Evolutionary conservation across 2,797 vertebrate species (phyloP).

Genomic region (Anguilla marmorata): DNA sequence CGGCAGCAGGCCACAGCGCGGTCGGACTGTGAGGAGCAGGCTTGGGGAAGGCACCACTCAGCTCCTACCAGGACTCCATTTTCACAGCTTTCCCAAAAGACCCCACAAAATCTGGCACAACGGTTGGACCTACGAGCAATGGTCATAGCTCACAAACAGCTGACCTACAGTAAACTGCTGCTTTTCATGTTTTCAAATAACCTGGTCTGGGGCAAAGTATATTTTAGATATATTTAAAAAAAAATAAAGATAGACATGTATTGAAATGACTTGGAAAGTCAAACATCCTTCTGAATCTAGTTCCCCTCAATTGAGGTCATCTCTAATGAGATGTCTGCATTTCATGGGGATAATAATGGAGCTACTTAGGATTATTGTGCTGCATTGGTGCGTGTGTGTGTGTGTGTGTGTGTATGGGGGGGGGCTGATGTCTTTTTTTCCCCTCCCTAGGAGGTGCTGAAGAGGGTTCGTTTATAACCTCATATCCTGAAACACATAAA

Average conservation of each 20-base stretch:
- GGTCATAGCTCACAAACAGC: not conserved
- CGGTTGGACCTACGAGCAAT: not conserved
- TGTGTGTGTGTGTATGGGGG: not conserved
- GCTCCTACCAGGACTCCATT: not conserved
- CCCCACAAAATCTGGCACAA: not conserved
- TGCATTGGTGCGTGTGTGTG: not conserved
- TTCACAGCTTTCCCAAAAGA: not conserved
- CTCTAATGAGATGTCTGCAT: not conserved
- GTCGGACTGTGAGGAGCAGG: not conserved
- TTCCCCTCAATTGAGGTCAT: not conserved
- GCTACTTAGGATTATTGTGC: not conserved
- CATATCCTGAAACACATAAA: not conserved
- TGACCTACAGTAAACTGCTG: not conserved
- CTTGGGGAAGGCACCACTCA: not conserved
- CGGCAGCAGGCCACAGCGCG: not conserved
- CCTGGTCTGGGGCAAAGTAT: no score
- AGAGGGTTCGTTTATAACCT: not conserved
- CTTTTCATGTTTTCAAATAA: not conserved
- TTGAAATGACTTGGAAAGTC: no score
- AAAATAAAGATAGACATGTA: no score
- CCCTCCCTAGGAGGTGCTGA: not conserved
- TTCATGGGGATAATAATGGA: no score
- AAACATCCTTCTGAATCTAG: no score
- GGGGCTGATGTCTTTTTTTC: not conserved
- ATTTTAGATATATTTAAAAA: no score